These are phyloP conservation scores for Xiphias gladius DNA, from an alignment of 2,113 vertebrate genomes.

Conservation along the genomic window DNA sequence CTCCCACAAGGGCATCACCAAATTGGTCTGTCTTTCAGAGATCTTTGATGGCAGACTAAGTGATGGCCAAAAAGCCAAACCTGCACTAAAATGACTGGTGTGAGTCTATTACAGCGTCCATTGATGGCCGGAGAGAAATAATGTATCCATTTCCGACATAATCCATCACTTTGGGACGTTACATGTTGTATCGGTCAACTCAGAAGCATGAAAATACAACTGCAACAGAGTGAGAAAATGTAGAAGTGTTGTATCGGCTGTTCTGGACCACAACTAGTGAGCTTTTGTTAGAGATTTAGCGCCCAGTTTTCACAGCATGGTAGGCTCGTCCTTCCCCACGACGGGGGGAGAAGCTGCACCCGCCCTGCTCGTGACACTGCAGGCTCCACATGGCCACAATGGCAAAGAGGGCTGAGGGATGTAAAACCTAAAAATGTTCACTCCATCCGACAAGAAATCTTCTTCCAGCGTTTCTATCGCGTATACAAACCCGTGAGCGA, in stretches of 20 bases:
- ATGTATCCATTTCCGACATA: too few species aligned
- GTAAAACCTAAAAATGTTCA: neutral
- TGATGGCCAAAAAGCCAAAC: neutral
- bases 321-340: slow-evolving; percentile 1
- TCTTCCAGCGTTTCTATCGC: neutral
- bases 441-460: neutral
- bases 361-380: slow-evolving; percentile 59
- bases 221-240: neutral
- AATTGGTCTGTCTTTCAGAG: fast-evolving
- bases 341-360: slow-evolving; percentile 30
- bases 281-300: slow-evolving; percentile 50
- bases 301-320: slow-evolving; percentile 34
- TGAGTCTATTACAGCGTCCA: neutral
- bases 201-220: neutral
- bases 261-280: neutral
- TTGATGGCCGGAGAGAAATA: neutral
- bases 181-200: neutral
- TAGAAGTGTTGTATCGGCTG: neutral
- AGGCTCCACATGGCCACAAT: slow-evolving; percentile 56
- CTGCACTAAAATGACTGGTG: neutral
- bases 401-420: neutral
- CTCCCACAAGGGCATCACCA: neutral
- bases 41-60: neutral
- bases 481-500: too few species aligned
- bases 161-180: neutral